Base-by-base conservation (phyloP, 2,113 vertebrate species). In the Corydoras sp. region DNA sequence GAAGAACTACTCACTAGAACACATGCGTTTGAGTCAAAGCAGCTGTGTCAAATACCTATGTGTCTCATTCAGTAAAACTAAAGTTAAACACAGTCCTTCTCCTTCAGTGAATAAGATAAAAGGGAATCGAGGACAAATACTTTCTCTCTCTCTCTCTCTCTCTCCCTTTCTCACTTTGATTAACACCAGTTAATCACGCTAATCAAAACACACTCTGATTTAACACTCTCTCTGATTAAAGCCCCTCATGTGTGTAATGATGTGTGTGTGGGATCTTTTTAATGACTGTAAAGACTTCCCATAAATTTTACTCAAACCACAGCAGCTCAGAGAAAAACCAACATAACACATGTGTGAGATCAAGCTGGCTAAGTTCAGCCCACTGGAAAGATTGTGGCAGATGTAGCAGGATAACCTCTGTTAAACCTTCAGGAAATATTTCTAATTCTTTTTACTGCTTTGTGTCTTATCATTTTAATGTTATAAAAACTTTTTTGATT, bases 171-270 rank as follows among this genome's bases (percentile, higher is more conserved):
- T 56, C 0, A 9, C 48, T 15, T 68, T 65, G 15, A 75, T 79
- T 72, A 73, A 76, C 66, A 75, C 12, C 12, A 55, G 68, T 75
- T 74, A 56, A 67, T 78, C 69, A 64, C 66, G 60, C 29, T 14
- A 60, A 72, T 71, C 69, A 59, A 55, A 75, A 79, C 70, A 73
- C 67, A 61, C 29, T 71, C 66, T 69, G 70, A 73, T 69, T 76
- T 72, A 70, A 58, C 59, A 24, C 35, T 48, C 35, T 59, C 63
- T 63, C 58, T 75, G 32, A 71, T 79, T 79, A 69, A 69, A 66
- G 66, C 3, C 14, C 56, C 70, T 70, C 58, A 72, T 56, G 68
- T 62, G 13, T 48, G 48, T 18, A n/a, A 10, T 10, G 13, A 1
- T 62, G 53, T 71, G 64, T 75, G 65, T 31, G 69, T 63, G 18